phyloP scores from a whole-genome alignment of 2,888 invertebrate species.

The Danaus chrysippus region DNA sequence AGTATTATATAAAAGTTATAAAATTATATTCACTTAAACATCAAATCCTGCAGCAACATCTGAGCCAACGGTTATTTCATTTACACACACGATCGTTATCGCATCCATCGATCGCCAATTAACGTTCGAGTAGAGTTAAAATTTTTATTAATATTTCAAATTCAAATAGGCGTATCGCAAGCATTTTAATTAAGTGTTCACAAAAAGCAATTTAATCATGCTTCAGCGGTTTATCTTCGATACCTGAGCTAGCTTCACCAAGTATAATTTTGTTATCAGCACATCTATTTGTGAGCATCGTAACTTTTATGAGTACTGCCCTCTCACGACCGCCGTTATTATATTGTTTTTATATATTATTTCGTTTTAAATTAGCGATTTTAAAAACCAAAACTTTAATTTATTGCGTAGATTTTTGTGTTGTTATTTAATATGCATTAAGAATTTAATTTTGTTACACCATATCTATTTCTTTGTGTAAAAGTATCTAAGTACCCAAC shows the following conservation, averaged over 20 bases:
- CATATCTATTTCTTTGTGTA: conserved; percentile 1
- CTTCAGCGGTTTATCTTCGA: conserved; percentile 19
- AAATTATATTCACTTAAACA: too few species aligned
- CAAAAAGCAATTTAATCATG: conserved; percentile 16
- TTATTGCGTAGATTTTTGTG: background rate
- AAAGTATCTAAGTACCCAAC: background rate
- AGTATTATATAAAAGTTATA: conserved; percentile 20
- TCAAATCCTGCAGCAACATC: background rate
- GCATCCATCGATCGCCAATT: background rate
- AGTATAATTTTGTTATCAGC: conserved; percentile 59
- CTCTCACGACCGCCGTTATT: conserved; percentile 17
- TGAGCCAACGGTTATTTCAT: background rate
- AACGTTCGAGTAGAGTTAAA: conserved; percentile 3
- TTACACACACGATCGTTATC: background rate
- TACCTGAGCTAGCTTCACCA: conserved; percentile 30
- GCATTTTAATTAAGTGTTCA: conserved; percentile 10
- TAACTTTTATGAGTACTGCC: conserved; percentile 44
- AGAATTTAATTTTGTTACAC: conserved; percentile 5
- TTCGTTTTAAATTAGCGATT: conserved; percentile 14
- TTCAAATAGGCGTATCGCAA: conserved; percentile 7
- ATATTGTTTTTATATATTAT: conserved; percentile 15
- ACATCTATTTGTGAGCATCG: conserved; percentile 51
- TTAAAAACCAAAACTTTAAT: conserved; percentile 13
- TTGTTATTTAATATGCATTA: conserved; percentile 4
- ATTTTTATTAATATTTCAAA: conserved; percentile 8